Percentiles rank a stretch among this genome's conserved stretches.
Evolutionary conservation across 1,140 invertebrate species (phyloP).

Genomic region (Cherax destructor): DNA sequence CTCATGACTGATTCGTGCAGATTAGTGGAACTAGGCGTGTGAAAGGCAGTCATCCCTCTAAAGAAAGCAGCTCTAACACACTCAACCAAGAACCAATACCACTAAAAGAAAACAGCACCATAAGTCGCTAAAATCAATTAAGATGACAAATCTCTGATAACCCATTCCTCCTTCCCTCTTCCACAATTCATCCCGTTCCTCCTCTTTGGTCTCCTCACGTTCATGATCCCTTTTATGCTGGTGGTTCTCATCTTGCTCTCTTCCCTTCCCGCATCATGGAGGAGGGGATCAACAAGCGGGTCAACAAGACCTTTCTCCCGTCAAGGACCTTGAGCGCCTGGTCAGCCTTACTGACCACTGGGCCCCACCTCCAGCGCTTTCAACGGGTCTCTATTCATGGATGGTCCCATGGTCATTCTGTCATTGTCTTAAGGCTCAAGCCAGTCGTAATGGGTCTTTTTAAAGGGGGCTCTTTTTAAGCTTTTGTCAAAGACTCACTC

Average conservation of each 20-base stretch:
- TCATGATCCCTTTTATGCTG: background rate
- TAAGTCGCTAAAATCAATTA: too few species aligned
- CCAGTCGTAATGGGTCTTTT: conserved; percentile 34
- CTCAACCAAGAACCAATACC: too few species aligned
- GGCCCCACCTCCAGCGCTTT: background rate
- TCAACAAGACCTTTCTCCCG: background rate
- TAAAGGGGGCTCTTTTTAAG: conserved; percentile 11
- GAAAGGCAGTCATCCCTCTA: too few species aligned
- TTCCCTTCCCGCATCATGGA: background rate
- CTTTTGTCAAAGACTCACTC: conserved; percentile 36
- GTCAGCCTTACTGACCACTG: conserved; percentile 7
- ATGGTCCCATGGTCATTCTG: conserved; percentile 31
- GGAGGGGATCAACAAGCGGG: conserved; percentile 17
- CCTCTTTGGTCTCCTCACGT: background rate
- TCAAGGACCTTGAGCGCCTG: background rate
- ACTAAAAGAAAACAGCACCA: too few species aligned
- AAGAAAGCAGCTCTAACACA: too few species aligned
- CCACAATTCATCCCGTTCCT: background rate
- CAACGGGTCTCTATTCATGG: background rate
- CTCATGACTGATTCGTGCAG: too few species aligned
- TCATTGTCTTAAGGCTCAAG: conserved; percentile 53
- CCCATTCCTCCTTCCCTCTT: background rate
- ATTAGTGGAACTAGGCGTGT: too few species aligned
- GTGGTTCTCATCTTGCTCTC: too few species aligned
- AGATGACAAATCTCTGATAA: too few species aligned